These are phyloP conservation scores for Lepeophtheirus nordmannii DNA, from an alignment of 2,888 invertebrate genomes.

Conservation along the genomic window DNA sequence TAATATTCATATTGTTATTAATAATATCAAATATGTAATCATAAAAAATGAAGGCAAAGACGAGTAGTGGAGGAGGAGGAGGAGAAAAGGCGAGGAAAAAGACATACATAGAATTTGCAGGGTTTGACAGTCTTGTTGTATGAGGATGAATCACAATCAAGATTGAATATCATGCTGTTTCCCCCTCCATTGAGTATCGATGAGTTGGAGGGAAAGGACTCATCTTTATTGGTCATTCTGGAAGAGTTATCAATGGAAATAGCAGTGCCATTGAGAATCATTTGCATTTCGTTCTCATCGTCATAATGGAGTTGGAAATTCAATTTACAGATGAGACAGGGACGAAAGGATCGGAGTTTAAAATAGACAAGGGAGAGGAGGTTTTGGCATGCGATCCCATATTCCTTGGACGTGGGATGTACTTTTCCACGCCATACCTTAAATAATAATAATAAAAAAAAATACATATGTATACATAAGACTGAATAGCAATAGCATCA, in stretches of 20 bases:
- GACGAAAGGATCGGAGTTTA: slow-evolving; percentile 70
- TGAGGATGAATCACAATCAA: neutral
- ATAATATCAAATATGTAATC: neutral
- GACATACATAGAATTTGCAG: neutral
- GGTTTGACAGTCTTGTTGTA: neutral
- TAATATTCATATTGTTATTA: neutral
- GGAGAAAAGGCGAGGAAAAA: neutral
- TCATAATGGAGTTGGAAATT: slow-evolving; percentile 50
- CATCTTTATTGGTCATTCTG: neutral
- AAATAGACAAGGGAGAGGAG: slow-evolving; percentile 48
- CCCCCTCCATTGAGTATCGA: neutral
- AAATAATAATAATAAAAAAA: neutral
- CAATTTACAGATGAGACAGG: slow-evolving; percentile 50
- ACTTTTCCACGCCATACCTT: slow-evolving; percentile 21
- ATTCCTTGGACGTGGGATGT: slow-evolving; percentile 14
- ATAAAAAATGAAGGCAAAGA: neutral
- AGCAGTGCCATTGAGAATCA: slow-evolving; percentile 41
- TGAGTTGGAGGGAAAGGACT: neutral
- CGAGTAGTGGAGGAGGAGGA: no score
- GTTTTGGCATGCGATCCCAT: neutral
- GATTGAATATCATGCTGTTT: slow-evolving; percentile 2
- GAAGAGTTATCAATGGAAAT: neutral
- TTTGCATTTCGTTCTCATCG: slow-evolving; percentile 56
- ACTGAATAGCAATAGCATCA: neutral
- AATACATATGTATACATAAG: neutral